A percentile compares a stretch with the other conserved stretches of the same genome.
phyloP scores from a whole-genome alignment of 2,113 vertebrate species.

The Sapayoa aenigma region DNA sequence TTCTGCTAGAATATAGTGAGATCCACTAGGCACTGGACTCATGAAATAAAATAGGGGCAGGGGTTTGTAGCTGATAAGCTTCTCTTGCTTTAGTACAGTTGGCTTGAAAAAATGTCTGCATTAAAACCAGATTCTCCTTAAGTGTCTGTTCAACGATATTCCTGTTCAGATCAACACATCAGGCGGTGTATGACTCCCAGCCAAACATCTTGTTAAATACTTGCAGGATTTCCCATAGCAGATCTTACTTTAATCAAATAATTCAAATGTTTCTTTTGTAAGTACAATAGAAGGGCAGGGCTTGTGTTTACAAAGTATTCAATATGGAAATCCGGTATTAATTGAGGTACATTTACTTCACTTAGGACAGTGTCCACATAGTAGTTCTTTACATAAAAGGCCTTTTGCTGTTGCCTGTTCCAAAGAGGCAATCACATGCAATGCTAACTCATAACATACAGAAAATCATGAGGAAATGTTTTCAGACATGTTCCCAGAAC shows the following conservation, averaged over 20 bases:
- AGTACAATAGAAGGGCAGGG: slow-evolving; percentile 63
- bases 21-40: background rate
- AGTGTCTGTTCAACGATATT: background rate
- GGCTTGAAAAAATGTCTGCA: background rate
- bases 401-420: background rate
- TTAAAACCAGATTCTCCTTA: background rate
- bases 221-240: slow-evolving; percentile 62
- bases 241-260: slow-evolving; percentile 67
- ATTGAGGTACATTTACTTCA: slow-evolving; percentile 28
- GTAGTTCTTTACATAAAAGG: slow-evolving; percentile 31
- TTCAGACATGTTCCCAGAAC: background rate
- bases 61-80: background rate
- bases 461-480: slow-evolving; percentile 29
- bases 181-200: background rate
- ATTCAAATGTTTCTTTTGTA: slow-evolving; percentile 53
- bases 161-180: background rate
- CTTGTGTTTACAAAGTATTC: slow-evolving; percentile 63
- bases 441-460: background rate
- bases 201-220: slow-evolving; percentile 56
- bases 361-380: slow-evolving; percentile 16
- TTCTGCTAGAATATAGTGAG: background rate
- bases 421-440: background rate
- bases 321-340: slow-evolving; percentile 64
- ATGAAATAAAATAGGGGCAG: background rate
- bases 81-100: background rate